These are phyloP conservation scores for Pandemis cinnamomeana DNA, from an alignment of 2,888 invertebrate genomes.

Conservation along the genomic window DNA sequence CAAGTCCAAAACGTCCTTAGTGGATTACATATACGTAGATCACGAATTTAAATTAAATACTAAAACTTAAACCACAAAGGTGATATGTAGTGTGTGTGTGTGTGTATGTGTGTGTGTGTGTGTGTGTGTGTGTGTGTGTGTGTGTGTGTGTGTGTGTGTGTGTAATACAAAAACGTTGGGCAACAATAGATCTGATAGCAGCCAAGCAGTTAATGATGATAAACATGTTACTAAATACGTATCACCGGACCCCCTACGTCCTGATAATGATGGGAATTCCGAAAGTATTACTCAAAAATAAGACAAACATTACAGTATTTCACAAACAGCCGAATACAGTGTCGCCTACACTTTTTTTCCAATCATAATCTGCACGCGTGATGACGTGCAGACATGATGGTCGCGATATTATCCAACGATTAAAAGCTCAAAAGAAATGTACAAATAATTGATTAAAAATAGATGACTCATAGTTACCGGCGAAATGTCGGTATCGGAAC, in stretches of 20 bases:
- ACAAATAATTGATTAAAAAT: slow-evolving; percentile 21
- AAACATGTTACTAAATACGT: too few species aligned
- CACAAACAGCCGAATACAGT: background rate
- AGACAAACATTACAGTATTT: background rate
- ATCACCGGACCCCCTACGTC: background rate
- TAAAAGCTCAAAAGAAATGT: slow-evolving; percentile 14
- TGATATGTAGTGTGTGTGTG: too few species aligned
- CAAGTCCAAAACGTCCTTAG: too few species aligned
- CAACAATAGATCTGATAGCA: too few species aligned
- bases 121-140: too few species aligned
- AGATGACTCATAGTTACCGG: background rate
- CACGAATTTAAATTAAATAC: too few species aligned
- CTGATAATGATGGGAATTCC: background rate
- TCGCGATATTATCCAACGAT: slow-evolving; percentile 4
- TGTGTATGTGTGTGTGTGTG: too few species aligned
- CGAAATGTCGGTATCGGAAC: background rate
- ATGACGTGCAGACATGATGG: slow-evolving; percentile 4
- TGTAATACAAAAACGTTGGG: too few species aligned
- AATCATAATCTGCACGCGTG: slow-evolving; percentile 1
- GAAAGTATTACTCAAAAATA: background rate
- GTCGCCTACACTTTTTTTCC: background rate
- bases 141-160: too few species aligned
- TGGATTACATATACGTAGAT: too few species aligned
- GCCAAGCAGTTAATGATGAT: too few species aligned
- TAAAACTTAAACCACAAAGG: too few species aligned